Percentiles rank a stretch among this genome's conserved stretches.
Conservation (phyloP, 92 coral and sea anemone species). For the Porites cylindrica region DNA sequence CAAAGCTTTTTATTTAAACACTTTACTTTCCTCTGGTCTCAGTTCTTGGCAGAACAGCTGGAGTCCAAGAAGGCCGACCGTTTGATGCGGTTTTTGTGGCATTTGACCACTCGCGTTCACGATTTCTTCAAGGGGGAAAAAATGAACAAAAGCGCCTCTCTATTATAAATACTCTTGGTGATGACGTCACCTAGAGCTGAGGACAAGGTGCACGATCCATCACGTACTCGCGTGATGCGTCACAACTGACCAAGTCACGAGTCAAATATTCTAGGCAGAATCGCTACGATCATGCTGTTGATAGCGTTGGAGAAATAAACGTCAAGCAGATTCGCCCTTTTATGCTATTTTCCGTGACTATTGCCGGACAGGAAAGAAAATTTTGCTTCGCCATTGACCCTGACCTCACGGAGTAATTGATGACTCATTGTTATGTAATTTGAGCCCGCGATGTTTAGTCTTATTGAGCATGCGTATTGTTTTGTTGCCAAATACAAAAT, state of each 20-base stretch:
- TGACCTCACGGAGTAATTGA: conserved; percentile 77
- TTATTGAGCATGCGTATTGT: conserved; percentile 76
- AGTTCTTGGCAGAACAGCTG: conserved; percentile 58
- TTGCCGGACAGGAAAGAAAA: conserved; percentile 34
- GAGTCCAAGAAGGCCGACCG: conserved; percentile 42
- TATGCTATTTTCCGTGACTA: conserved; percentile 36
- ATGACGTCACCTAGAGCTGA: conserved; percentile 56
- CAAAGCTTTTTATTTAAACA: conserved; percentile 21
- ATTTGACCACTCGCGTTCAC: conserved; percentile 40
- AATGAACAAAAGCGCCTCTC: conserved; percentile 55
- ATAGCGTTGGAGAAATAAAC: background rate
- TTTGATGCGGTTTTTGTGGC: conserved; percentile 61
- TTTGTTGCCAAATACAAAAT: conserved; percentile 69
- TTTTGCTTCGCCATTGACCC: conserved; percentile 71
- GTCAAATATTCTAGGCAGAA: conserved; percentile 2
- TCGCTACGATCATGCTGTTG: background rate
- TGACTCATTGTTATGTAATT: conserved; percentile 96
- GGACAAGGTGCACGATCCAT: conserved; percentile 86
- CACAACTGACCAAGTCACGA: conserved; percentile 54
- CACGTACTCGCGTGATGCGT: conserved; percentile 84
- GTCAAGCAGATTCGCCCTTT: background rate
- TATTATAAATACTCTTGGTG: conserved; percentile 47
- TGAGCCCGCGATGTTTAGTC: conserved; percentile 82
- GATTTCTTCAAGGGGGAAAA: conserved; percentile 69
- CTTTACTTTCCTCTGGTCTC: conserved; percentile 14